Evolutionary conservation across 2,888 invertebrate species (phyloP).

Genomic region (Crematogaster levior): DNA sequence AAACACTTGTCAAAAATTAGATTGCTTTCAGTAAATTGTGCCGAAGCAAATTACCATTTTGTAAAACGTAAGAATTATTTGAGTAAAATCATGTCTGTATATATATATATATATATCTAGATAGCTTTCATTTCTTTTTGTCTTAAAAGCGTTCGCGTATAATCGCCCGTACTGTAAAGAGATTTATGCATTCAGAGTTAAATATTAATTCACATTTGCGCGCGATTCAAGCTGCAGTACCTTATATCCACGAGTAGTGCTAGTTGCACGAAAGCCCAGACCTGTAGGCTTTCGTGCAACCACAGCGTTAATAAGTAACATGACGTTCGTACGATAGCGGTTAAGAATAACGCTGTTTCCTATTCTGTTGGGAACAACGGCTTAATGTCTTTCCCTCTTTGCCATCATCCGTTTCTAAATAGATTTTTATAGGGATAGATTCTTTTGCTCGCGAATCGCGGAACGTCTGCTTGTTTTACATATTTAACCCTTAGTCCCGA

Average conservation of each 20-base stretch:
- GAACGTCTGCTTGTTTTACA: background rate
- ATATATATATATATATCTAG: background rate
- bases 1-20: background rate
- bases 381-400: background rate
- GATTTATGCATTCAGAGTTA: background rate
- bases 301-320: constrained; percentile 32
- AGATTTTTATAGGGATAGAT: constrained; percentile 21
- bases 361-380: background rate
- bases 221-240: background rate
- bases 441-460: background rate
- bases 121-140: background rate
- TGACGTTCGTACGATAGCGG: background rate
- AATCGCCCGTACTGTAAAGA: background rate
- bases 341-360: constrained; percentile 30
- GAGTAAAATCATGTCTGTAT: background rate
- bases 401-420: constrained; percentile 2
- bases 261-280: constrained; percentile 6
- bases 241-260: background rate
- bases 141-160: background rate
- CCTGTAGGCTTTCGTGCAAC: constrained; percentile 14
- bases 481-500: no score
- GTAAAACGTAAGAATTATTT: background rate
- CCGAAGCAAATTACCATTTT: background rate
- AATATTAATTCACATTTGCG: constrained; percentile 30
- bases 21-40: background rate